phyloP scores from a whole-genome alignment of 2,113 vertebrate species.

The Oncorhynchus tshawytscha region DNA sequence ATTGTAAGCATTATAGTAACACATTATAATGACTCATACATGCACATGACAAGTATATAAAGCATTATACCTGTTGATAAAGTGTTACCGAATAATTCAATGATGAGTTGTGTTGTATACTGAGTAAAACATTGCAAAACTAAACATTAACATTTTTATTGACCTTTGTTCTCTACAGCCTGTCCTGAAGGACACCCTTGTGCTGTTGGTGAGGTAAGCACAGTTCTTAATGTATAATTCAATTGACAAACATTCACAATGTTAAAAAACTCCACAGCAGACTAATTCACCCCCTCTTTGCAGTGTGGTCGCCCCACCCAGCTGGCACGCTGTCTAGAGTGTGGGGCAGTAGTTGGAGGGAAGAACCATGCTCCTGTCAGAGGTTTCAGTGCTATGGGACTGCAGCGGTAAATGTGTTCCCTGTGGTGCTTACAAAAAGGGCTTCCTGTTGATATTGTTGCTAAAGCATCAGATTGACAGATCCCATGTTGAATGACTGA shows the following conservation, averaged over 20 bases:
- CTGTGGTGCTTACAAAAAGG: neutral
- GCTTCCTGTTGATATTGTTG: neutral
- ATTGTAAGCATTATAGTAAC: too few relatives aligned
- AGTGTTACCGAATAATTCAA: too few relatives aligned
- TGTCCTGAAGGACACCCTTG: conserved; percentile 88
- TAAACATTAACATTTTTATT: too few relatives aligned
- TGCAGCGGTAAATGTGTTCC: conserved; percentile 51
- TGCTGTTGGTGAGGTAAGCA: conserved; percentile 85
- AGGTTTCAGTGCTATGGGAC: conserved; percentile 44
- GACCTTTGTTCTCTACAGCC: conserved; percentile 51
- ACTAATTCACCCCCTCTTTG: neutral
- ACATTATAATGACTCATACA: too few relatives aligned
- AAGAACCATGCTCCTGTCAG: rapidly evolving
- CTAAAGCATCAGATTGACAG: too few relatives aligned
- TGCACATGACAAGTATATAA: too few relatives aligned
- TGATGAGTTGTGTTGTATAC: too few relatives aligned
- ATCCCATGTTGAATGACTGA: neutral
- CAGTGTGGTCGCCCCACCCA: conserved; percentile 87
- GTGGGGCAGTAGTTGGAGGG: conserved; percentile 73
- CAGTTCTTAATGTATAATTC: neutral
- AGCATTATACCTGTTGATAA: too few relatives aligned
- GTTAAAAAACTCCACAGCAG: neutral
- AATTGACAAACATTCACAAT: neutral
- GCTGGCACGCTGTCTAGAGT: conserved; percentile 73
- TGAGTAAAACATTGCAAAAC: too few relatives aligned